Base-by-base conservation (phyloP, 2,113 vertebrate species). In the Melozone crissalis region DNA sequence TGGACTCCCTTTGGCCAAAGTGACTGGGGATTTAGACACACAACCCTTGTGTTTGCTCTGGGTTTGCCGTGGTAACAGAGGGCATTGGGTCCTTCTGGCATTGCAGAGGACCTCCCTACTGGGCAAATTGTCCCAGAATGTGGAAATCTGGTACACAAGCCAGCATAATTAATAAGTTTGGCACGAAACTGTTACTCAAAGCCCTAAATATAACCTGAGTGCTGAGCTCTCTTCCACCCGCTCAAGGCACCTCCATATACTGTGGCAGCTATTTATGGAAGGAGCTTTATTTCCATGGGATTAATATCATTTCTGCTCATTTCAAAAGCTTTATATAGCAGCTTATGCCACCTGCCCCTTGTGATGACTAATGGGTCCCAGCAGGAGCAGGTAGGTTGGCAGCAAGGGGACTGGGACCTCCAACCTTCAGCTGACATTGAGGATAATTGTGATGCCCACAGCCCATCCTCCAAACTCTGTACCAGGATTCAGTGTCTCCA, bases 131-230 rank as follows among this genome's bases (percentile, higher is more conserved):
- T 82, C 88, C 89, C 75, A 87, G 76, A 95, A 94, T 49, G 82
- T 96, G 92, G 73, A 87, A 84, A 89, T 72, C 88, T 91, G 87
- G 72, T 87, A 89, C 92, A 84, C 30, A 94, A 96, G 93, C 79
- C 75, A 93, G n/a, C 69, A 85, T 91, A 82, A 85, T 93, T 97
- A 97, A 90, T 94, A 91, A 90, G 62, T 90, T 90, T 94, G 93
- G 93, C 94, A 95, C 0, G 2, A 95, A 96, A 84, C 62, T 87
- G 93, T 89, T 92, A 82, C 90, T 92, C 84, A 94, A 85, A 95
- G 71, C 84, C 93, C 97, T 97, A 97, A 97, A 97, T 97, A 97
- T 96, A 97, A 97, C 89, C 93, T 80, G 90, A 89, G 84, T 10
- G 19, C 91, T 91, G 86, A 94, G 87, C 81, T 91, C 92, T 87